Evolutionary conservation across 2,888 invertebrate genomes (phyloP).

Genomic region (Mythimna pallens): DNA sequence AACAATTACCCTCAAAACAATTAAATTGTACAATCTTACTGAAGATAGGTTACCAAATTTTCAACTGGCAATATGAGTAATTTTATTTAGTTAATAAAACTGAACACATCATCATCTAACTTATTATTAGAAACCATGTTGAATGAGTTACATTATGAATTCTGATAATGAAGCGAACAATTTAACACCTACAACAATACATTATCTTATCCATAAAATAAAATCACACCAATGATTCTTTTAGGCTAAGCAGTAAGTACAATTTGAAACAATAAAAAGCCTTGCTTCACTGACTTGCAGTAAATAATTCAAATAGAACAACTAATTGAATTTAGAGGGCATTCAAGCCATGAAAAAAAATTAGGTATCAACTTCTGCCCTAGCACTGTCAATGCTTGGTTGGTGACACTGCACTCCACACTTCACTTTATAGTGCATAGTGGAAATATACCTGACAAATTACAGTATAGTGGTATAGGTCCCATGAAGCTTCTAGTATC

Average conservation of each 20-base stretch:
- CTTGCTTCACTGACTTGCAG: background rate
- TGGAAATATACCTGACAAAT: background rate
- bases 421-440: too few relatives aligned
- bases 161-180: too few relatives aligned
- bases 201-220: slow-evolving; percentile 6
- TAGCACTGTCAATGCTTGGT: too few relatives aligned
- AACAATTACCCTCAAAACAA: slow-evolving; percentile 11
- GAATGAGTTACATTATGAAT: too few relatives aligned
- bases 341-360: slow-evolving; percentile 1
- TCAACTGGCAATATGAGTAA: slow-evolving; percentile 2
- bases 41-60: background rate
- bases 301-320: background rate
- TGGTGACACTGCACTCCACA: too few relatives aligned
- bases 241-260: slow-evolving; percentile 11
- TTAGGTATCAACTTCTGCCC: too few relatives aligned
- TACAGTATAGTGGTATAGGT: background rate
- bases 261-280: background rate
- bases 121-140: background rate
- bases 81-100: slow-evolving; percentile 14
- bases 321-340: background rate
- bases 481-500: slow-evolving; percentile 13
- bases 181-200: slow-evolving; percentile 16
- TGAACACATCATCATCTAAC: slow-evolving; percentile 20
- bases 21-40: slow-evolving; percentile 22
- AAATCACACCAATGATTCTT: background rate